Conservation (phyloP, 2,797 vertebrate genomes). For the Myotis myotis region DNA sequence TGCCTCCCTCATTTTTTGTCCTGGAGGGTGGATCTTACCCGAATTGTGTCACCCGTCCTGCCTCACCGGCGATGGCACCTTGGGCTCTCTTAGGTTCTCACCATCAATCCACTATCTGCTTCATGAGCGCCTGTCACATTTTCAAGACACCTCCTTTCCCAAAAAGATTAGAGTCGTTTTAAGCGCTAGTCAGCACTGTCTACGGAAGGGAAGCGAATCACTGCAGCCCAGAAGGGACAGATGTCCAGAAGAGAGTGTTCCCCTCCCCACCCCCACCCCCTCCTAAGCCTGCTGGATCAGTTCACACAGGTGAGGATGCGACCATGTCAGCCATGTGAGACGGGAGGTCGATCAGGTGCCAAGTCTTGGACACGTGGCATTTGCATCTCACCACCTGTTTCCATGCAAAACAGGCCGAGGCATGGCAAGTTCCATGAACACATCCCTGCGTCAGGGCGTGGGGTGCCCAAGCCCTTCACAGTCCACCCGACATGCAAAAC, state of each 20-base stretch:
- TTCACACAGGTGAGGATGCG: conserved; percentile 56
- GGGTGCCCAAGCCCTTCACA: not conserved
- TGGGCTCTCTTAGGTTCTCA: conserved; percentile 73
- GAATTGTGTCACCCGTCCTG: conserved; percentile 80
- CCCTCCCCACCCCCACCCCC: not conserved
- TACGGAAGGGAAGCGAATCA: conserved; percentile 67
- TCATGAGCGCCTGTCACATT: conserved; percentile 81
- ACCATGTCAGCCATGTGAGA: conserved; percentile 51
- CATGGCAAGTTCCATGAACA: not conserved
- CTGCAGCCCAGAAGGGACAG: conserved; percentile 64
- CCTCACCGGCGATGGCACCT: conserved; percentile 74
- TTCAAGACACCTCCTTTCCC: conserved; percentile 78
- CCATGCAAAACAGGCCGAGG: conserved; percentile 68
- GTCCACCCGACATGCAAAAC: fast-evolving
- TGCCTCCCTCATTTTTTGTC: conserved; percentile 86
- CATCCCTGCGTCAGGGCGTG: not conserved
- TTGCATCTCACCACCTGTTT: conserved; percentile 76
- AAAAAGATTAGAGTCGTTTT: conserved; percentile 81
- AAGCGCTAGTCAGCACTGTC: conserved; percentile 75
- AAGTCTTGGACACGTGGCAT: conserved; percentile 77
- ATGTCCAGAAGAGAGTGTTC: conserved; percentile 66
- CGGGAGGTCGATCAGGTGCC: conserved; percentile 77
- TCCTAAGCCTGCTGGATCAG: conserved; percentile 34
- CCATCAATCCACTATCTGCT: conserved; percentile 83
- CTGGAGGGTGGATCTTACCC: conserved; percentile 86